Percentiles rank a stretch among this genome's conserved stretches.
Evolutionary conservation across 2,888 invertebrate species (phyloP).

Genomic region (Hipparchia semele): DNA sequence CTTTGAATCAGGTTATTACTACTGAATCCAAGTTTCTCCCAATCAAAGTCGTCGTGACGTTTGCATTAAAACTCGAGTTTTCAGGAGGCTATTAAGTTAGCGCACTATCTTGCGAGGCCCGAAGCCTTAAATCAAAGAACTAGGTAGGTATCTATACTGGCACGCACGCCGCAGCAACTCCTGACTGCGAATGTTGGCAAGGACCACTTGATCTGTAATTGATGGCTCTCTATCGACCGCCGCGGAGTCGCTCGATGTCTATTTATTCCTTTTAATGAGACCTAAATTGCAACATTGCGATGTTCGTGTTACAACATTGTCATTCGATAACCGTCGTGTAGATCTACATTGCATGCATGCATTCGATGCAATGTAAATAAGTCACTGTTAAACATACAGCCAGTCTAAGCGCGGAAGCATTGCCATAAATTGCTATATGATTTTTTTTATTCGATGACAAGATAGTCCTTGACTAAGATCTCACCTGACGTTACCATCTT

Average conservation of each 20-base stretch:
- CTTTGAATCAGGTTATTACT: too few species aligned
- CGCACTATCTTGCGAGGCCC: too few species aligned
- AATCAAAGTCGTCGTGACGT: too few species aligned
- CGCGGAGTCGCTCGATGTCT: conserved; percentile 13
- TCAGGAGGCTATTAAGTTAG: too few species aligned
- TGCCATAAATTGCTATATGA: too few species aligned
- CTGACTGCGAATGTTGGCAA: conserved; percentile 23
- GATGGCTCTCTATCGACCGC: conserved; percentile 30
- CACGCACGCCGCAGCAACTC: background rate
- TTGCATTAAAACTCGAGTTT: too few species aligned
- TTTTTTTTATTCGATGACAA: too few species aligned
- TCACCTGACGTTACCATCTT: too few species aligned
- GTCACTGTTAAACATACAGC: background rate
- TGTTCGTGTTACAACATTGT: conserved; percentile 13
- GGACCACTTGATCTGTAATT: conserved; percentile 26
- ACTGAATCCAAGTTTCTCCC: too few species aligned
- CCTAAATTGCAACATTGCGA: conserved; percentile 8
- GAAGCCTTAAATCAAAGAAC: too few species aligned
- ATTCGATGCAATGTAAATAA: background rate
- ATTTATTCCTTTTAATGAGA: conserved; percentile 13
- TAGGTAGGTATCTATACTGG: conserved; percentile 3
- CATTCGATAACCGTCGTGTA: background rate
- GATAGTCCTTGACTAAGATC: too few species aligned
- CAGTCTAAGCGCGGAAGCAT: background rate
- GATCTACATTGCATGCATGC: too few species aligned